Evolutionary conservation across 2,888 invertebrate species (phyloP).

Genomic region (Eristalinus aeneus): DNA sequence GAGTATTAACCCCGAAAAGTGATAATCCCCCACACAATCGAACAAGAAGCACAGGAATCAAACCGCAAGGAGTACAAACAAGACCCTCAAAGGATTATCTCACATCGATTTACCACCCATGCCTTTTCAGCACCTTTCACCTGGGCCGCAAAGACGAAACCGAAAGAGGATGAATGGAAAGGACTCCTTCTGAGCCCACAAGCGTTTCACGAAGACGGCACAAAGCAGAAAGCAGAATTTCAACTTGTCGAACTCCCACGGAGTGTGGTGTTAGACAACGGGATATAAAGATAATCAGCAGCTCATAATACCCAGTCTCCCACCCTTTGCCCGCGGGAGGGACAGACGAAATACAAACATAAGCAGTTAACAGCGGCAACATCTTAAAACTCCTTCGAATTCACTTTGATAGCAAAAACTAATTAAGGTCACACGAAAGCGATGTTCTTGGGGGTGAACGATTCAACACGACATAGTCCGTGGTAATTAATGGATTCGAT

Average conservation of each 20-base stretch:
- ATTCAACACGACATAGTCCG: conserved; percentile 63
- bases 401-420: conserved; percentile 57
- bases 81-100: conserved; percentile 21
- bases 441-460: conserved; percentile 60
- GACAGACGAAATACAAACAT: background rate
- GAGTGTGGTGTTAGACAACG: conserved; percentile 45
- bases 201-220: conserved; percentile 3
- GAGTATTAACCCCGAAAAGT: background rate
- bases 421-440: conserved; percentile 70
- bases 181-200: conserved; percentile 44
- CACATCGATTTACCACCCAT: background rate
- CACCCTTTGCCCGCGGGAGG: background rate
- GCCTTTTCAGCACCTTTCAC: background rate
- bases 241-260: conserved; percentile 34
- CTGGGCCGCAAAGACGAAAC: background rate
- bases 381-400: conserved; percentile 42
- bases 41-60: background rate
- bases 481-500: conserved; percentile 65
- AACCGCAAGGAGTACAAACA: background rate
- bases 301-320: conserved; percentile 25
- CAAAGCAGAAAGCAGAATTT: background rate
- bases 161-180: background rate
- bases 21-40: background rate
- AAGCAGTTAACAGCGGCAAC: background rate
- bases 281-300: conserved; percentile 65